Conservation (phyloP, 2,888 invertebrate genomes). For the Callimorpha dominula region DNA sequence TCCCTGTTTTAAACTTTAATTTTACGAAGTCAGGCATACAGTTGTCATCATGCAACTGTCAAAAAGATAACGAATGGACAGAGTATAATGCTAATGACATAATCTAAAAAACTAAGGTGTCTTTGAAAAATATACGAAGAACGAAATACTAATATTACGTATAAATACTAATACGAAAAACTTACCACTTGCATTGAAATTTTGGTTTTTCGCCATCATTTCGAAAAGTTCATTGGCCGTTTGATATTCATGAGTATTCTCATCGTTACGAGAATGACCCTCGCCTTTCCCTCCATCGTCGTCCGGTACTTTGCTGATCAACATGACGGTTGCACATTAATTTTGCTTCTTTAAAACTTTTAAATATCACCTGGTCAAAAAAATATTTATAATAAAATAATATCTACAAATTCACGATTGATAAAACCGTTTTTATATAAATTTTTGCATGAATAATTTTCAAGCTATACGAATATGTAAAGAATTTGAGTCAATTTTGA, state of each 20-base stretch:
- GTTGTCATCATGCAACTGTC: background rate
- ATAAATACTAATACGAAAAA: too few relatives aligned
- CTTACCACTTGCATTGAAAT: conserved; percentile 60
- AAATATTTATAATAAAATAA: conserved; percentile 54
- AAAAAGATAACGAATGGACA: too few relatives aligned
- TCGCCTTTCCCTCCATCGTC: conserved; percentile 53
- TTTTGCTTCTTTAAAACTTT: conserved; percentile 55
- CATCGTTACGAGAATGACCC: conserved; percentile 19
- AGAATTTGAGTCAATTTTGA: conserved; percentile 59
- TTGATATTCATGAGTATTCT: conserved; percentile 60
- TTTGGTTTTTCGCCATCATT: conserved; percentile 66
- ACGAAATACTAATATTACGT: too few relatives aligned
- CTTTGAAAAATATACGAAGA: too few relatives aligned
- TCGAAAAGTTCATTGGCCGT: conserved; percentile 73
- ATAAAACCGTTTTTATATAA: conserved; percentile 68
- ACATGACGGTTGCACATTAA: conserved; percentile 69
- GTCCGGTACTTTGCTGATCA: conserved; percentile 69
- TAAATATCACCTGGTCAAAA: conserved; percentile 45
- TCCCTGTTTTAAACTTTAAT: too few relatives aligned
- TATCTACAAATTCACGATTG: conserved; percentile 65
- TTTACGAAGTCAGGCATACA: too few relatives aligned
- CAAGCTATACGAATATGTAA: conserved; percentile 51
- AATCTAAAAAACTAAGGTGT: background rate
- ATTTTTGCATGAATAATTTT: conserved; percentile 67
- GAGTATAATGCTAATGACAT: background rate